These are phyloP conservation scores for Antennarius striatus DNA, from an alignment of 2,113 vertebrate genomes.

Conservation along the genomic window DNA sequence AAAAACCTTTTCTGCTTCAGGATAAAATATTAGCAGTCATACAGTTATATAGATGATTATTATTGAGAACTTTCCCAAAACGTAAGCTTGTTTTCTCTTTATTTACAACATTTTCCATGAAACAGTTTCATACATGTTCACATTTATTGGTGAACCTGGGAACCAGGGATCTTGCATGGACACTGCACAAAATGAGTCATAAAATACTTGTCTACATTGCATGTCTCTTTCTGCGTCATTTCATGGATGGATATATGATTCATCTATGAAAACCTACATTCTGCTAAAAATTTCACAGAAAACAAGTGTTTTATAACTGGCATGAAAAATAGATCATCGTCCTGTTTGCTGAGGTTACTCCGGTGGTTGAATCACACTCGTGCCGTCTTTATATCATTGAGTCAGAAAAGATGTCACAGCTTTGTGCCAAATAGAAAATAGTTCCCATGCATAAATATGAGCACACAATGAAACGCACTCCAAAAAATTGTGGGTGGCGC, in stretches of 20 bases:
- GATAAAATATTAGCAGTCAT: too few species aligned
- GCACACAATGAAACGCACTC: background rate
- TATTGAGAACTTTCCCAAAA: too few species aligned
- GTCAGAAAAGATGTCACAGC: conserved; percentile 4
- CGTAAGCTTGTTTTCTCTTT: background rate
- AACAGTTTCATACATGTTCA: background rate
- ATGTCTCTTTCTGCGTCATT: background rate
- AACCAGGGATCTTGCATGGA: background rate
- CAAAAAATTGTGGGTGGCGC: too few species aligned
- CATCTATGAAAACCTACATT: too few species aligned
- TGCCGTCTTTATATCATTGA: conserved; percentile 24
- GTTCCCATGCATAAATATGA: conserved; percentile 12
- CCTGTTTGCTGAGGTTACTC: conserved; percentile 19
- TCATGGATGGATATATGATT: too few species aligned
- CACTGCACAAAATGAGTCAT: conserved; percentile 17
- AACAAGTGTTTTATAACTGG: conserved; percentile 9
- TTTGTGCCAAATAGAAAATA: conserved; percentile 26
- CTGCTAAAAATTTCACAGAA: too few species aligned
- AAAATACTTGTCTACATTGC: background rate
- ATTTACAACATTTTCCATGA: background rate
- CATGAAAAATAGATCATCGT: conserved; percentile 11
- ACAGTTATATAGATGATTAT: too few species aligned
- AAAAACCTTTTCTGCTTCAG: too few species aligned
- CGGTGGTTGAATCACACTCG: conserved; percentile 21
- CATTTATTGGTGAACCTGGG: background rate